A percentile compares a stretch with the other conserved stretches of the same genome.
Conservation (phyloP, 30 jellyfish, hydroid and myxozoan genomes). For the Aurelia aurita region DNA sequence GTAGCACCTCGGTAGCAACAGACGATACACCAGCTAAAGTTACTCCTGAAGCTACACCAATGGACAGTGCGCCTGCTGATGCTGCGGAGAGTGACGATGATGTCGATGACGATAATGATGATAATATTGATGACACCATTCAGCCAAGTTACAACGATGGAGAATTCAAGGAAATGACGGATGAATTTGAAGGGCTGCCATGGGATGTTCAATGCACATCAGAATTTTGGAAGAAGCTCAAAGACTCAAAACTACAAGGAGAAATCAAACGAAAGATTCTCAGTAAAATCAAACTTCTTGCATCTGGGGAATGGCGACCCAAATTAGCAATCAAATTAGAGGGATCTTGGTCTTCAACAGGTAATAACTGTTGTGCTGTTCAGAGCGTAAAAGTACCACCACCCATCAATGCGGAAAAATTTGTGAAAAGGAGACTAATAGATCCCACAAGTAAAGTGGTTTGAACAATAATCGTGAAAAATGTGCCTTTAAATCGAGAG, state of each 20-base stretch:
- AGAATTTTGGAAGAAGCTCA: conserved; percentile 71
- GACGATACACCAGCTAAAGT: too few species aligned
- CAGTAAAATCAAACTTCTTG: conserved; percentile 52
- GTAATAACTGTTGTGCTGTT: neutral
- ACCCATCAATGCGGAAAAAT: too few species aligned
- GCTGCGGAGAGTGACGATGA: neutral
- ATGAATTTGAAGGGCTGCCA: conserved; percentile 69
- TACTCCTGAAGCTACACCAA: too few species aligned
- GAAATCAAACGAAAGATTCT: conserved; percentile 48
- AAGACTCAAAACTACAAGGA: conserved; percentile 33
- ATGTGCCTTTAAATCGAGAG: too few species aligned
- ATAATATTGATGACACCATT: neutral
- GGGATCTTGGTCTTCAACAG: conserved; percentile 20
- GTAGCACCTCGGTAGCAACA: too few species aligned
- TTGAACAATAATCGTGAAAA: too few species aligned
- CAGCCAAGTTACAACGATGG: neutral
- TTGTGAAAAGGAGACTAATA: too few species aligned
- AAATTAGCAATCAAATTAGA: conserved; percentile 49
- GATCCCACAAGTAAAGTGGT: too few species aligned
- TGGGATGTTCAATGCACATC: conserved; percentile 92
- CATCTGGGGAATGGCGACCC: conserved; percentile 79
- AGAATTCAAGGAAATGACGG: neutral
- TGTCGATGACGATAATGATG: conserved; percentile 10
- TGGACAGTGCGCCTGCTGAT: too few species aligned
- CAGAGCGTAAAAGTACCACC: too few species aligned